These are phyloP conservation scores for Sipunculus nudus DNA, from an alignment of 2,888 invertebrate genomes.

Conservation along the genomic window DNA sequence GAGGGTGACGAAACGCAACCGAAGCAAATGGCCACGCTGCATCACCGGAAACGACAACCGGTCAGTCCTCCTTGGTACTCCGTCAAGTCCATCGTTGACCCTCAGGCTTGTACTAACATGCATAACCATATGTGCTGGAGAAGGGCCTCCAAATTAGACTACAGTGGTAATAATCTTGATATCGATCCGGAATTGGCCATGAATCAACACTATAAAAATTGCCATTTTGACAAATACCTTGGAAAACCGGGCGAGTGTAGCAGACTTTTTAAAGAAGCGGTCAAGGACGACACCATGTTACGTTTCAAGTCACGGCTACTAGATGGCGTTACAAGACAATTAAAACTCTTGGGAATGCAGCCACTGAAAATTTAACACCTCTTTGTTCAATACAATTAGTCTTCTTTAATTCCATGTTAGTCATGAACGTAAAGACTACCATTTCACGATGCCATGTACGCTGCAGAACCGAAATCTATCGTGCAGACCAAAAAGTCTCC, in stretches of 20 bases:
- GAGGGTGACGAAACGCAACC: conserved; percentile 13
- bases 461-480: too few relatives aligned
- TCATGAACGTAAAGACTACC: too few relatives aligned
- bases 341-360: too few relatives aligned
- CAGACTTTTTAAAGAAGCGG: too few relatives aligned
- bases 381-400: too few relatives aligned
- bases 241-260: conserved; percentile 13
- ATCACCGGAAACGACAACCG: conserved; percentile 15
- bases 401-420: too few relatives aligned
- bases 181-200: conserved; percentile 13
- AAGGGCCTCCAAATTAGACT: background rate
- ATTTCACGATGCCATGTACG: too few relatives aligned
- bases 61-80: conserved; percentile 25
- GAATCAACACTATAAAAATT: conserved; percentile 34
- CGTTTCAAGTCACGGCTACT: too few relatives aligned
- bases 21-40: conserved; percentile 18
- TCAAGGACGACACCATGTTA: too few relatives aligned
- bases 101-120: conserved; percentile 25
- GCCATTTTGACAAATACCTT: conserved; percentile 24
- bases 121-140: conserved; percentile 36
- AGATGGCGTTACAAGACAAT: too few relatives aligned
- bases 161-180: conserved; percentile 1
- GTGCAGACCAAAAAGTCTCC: too few relatives aligned
- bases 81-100: conserved; percentile 22
- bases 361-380: too few relatives aligned